Base-by-base conservation (phyloP, 1,140 invertebrate genomes). In the Contarinia nasturtii region DNA sequence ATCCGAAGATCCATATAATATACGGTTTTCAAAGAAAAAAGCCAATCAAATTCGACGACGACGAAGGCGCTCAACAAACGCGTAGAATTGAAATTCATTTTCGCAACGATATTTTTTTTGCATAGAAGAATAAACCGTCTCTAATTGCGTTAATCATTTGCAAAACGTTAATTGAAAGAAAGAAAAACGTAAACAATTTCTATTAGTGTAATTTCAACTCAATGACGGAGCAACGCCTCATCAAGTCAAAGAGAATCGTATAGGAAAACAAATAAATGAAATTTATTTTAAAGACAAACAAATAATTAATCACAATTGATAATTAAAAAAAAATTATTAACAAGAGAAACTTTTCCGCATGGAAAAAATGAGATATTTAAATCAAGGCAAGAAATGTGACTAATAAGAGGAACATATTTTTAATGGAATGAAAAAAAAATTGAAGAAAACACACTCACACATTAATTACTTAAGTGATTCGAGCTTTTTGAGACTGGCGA, bases 1-100 rank as follows among this genome's bases (percentile, higher is more conserved):
- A 12, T 85, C 89, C 12, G 91, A 95, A 66, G 92, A 96, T 69
- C 89, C 90, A 2, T 92, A 86, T 66, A 95, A 94, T 68, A 79
- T 97, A 46, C 77, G 80, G 53, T 90, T 92, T 58, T 73, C 82
- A 11, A 89, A 88, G 65, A 86, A 86, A 60, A 74, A 77, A 50
- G 63, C 69, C 2, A 74, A 74, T 48, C 68, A 72, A 50, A 69
- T 73, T 21, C 76, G 74, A 57, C 74, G 75, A 49, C 71, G 75
- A 50, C 64, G 76, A 49, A 74, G 76, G 11, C 34, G 47, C 4
- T 34, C 45, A 12, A 3, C 17, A 15, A 34, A 33, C 17, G 27
- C 27, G 27, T 27, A 27, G 27, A 27, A 27, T 27, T 27, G 4
- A 10, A 5, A 27, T 27, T 27, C 19, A 22, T 8, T 44, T 44